Conservation (phyloP, 2,797 vertebrate species). For the Cyprinella venusta region DNA sequence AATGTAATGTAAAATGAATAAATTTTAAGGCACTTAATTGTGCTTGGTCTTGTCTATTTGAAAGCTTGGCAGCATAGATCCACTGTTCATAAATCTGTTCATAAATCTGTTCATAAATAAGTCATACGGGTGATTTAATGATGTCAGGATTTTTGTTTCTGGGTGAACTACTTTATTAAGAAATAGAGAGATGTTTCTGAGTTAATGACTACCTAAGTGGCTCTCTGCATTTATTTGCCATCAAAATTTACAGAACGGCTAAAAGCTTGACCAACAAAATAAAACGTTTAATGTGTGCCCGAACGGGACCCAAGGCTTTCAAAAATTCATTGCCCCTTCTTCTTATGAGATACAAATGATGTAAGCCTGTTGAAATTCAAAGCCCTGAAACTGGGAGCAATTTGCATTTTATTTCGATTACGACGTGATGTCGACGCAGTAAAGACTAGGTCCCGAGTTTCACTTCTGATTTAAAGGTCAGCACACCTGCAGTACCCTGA, state of each 20-base stretch:
- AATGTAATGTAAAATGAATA: no score
- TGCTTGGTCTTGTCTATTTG: neutral
- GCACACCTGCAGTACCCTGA: neutral
- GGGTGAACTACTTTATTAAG: neutral
- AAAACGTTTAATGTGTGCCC: neutral
- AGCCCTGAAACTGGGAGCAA: neutral
- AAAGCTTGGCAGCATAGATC: neutral
- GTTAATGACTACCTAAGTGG: constrained; percentile 1
- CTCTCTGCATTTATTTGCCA: constrained; percentile 18
- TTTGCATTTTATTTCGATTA: constrained; percentile 18
- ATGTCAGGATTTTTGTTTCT: neutral
- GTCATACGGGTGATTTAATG: neutral
- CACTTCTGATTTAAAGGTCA: constrained; percentile 16
- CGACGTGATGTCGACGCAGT: neutral
- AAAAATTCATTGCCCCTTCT: neutral
- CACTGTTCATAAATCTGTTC: neutral
- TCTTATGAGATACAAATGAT: constrained; percentile 9
- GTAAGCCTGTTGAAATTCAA: neutral
- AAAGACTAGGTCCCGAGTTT: neutral
- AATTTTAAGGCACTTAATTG: neutral
- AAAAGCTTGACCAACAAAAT: constrained; percentile 19
- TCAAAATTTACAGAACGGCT: neutral
- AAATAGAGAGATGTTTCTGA: neutral
- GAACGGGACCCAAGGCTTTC: neutral
- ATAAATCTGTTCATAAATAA: no score